phyloP scores from a whole-genome alignment of 2,888 invertebrate genomes.

The Erynnis tages region DNA sequence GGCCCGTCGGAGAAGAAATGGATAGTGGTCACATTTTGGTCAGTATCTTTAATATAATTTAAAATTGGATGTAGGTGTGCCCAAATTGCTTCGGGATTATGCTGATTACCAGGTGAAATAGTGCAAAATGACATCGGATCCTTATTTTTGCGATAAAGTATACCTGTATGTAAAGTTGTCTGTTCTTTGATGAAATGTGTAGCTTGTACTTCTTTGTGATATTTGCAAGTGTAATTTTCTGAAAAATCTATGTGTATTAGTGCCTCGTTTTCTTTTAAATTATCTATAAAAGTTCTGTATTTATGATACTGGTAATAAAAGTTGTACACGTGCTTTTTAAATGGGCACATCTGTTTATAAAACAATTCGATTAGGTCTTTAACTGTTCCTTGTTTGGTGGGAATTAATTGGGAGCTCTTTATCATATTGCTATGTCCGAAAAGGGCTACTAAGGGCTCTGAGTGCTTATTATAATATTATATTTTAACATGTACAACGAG shows the following conservation, averaged over 20 bases:
- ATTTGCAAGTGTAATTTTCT: constrained; percentile 13
- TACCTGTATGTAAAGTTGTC: constrained; percentile 2
- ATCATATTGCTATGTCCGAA: too few relatives aligned
- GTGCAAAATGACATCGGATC: constrained; percentile 14
- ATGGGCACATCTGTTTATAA: constrained; percentile 1
- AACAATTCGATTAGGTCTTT: constrained; percentile 12
- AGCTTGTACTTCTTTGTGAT: constrained; percentile 16
- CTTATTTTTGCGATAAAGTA: constrained; percentile 3
- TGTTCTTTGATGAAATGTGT: constrained; percentile 5
- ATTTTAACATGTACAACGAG: too few relatives aligned
- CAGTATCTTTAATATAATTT: neutral
- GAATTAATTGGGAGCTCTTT: too few relatives aligned
- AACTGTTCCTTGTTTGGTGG: neutral
- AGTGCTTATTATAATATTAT: too few relatives aligned
- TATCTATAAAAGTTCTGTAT: constrained; percentile 5
- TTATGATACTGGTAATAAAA: constrained; percentile 8
- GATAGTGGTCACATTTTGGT: constrained; percentile 2
- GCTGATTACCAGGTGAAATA: neutral
- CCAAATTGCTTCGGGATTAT: constrained; percentile 4
- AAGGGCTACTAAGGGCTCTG: too few relatives aligned
- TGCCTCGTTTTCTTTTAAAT: constrained; percentile 11
- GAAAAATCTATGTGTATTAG: constrained; percentile 5
- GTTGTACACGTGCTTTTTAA: constrained; percentile 15
- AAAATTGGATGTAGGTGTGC: constrained; percentile 3
- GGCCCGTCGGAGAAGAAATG: constrained; percentile 28